Evolutionary conservation across 2,113 vertebrate genomes (phyloP).

Genomic region (Phaethornis superciliosus): DNA sequence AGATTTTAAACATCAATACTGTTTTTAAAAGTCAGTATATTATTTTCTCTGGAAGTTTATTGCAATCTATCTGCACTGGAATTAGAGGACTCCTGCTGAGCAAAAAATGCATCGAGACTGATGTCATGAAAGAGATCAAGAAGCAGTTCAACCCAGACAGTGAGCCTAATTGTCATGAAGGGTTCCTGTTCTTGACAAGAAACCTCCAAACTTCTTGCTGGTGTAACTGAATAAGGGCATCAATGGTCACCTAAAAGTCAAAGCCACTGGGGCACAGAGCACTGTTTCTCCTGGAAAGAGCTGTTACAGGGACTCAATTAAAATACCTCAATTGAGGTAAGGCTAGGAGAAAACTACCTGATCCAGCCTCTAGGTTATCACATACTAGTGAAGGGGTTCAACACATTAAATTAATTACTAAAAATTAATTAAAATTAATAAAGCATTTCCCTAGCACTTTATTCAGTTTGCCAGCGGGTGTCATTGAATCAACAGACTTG

Average conservation of each 20-base stretch:
- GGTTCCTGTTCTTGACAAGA: not conserved
- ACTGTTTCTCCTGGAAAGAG: not conserved
- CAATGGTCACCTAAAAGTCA: not conserved
- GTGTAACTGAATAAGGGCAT: not conserved
- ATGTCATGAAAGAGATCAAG: constrained; percentile 20
- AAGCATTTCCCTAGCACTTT: constrained; percentile 48
- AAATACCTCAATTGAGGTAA: not conserved
- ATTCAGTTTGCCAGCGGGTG: constrained; percentile 43
- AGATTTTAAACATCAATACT: constrained; percentile 75
- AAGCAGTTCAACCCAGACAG: not conserved
- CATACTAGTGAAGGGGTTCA: not conserved
- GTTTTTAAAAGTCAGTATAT: constrained; percentile 66
- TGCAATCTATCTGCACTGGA: constrained; percentile 22
- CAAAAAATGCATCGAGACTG: constrained; percentile 27
- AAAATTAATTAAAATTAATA: constrained; percentile 32
- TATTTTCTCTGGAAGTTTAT: constrained; percentile 61
- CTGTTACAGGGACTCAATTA: not conserved
- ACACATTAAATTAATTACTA: constrained; percentile 6
- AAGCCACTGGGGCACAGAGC: not conserved
- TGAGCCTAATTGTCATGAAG: not conserved
- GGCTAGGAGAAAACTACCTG: not conserved
- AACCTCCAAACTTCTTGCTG: not conserved
- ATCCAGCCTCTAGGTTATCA: not conserved
- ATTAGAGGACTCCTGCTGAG: constrained; percentile 57
- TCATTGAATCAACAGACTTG: constrained; percentile 49